Percentiles rank a stretch among this genome's conserved stretches.
These are phyloP conservation scores for Rhagophthalmus giganteus DNA, from an alignment of 2,888 invertebrate species.

Conservation along the genomic window DNA sequence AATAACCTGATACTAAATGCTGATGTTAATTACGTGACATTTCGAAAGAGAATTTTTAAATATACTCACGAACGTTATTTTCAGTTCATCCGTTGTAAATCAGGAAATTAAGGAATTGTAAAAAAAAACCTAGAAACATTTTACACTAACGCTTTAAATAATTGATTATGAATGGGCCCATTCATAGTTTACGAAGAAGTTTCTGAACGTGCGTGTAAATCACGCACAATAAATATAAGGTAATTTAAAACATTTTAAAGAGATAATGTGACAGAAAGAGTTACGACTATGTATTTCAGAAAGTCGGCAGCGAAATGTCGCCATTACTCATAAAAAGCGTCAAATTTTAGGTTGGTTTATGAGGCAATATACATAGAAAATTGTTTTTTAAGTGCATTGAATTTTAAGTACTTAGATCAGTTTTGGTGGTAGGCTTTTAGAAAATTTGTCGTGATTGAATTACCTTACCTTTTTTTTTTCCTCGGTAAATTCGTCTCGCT, in stretches of 20 bases:
- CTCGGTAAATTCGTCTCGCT: too few species aligned
- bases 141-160: background rate
- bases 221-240: constrained; percentile 17
- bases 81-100: background rate
- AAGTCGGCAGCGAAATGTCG: constrained; percentile 15
- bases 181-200: background rate
- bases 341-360: constrained; percentile 24
- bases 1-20: too few species aligned
- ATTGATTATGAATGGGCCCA: constrained; percentile 2
- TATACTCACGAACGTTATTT: background rate
- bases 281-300: constrained; percentile 20
- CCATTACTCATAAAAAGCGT: constrained; percentile 19
- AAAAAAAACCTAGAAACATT: background rate
- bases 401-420: constrained; percentile 17
- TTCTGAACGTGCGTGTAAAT: constrained; percentile 12
- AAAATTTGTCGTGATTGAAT: background rate
- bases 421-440: constrained; percentile 6
- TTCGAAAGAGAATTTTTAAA: background rate
- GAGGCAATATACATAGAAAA: constrained; percentile 24
- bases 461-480: too few species aligned
- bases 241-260: constrained; percentile 14
- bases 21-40: background rate
- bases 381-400: constrained; percentile 24
- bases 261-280: constrained; percentile 21
- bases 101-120: background rate